These are phyloP conservation scores for Bugula neritina DNA, from an alignment of 2,888 invertebrate species.

Conservation along the genomic window DNA sequence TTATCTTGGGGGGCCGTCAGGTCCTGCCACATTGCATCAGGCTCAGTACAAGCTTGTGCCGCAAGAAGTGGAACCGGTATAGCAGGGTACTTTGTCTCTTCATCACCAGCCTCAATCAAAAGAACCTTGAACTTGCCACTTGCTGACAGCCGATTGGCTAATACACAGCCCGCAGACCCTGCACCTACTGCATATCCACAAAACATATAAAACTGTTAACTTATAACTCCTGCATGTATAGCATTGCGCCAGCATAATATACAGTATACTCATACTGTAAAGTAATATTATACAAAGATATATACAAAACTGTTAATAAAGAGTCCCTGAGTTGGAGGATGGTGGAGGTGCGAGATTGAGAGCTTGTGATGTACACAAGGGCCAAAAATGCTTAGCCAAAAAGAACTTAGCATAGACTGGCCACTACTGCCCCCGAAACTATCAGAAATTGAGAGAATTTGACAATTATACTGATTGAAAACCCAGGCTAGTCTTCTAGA, in stretches of 20 bases:
- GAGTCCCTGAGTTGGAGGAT: too few relatives aligned
- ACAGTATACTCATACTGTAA: not conserved
- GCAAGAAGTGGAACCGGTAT: not conserved
- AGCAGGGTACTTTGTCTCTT: conserved; percentile 33
- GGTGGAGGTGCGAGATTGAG: too few relatives aligned
- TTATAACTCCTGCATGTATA: too few relatives aligned
- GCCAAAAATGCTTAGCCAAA: not conserved
- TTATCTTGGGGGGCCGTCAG: conserved; percentile 6
- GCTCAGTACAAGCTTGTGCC: not conserved
- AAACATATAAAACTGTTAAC: too few relatives aligned
- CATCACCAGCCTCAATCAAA: conserved; percentile 37
- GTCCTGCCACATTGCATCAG: conserved; percentile 9
- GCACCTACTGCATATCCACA: conserved; percentile 37
- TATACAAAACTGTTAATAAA: too few relatives aligned
- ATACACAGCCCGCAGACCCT: conserved; percentile 43
- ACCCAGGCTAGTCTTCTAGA: too few relatives aligned
- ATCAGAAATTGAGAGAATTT: too few relatives aligned
- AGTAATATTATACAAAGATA: not conserved
- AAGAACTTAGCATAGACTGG: too few relatives aligned
- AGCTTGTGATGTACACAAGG: too few relatives aligned
- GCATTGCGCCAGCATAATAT: not conserved
- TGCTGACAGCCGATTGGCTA: conserved; percentile 42
- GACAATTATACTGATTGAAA: too few relatives aligned
- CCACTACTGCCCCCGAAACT: too few relatives aligned
- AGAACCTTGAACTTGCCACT: conserved; percentile 36